Evolutionary conservation across 2,888 invertebrate species (phyloP), one percentile per base, ranked within the genome.

Genomic region (Aricia artaxerxes): DNA sequence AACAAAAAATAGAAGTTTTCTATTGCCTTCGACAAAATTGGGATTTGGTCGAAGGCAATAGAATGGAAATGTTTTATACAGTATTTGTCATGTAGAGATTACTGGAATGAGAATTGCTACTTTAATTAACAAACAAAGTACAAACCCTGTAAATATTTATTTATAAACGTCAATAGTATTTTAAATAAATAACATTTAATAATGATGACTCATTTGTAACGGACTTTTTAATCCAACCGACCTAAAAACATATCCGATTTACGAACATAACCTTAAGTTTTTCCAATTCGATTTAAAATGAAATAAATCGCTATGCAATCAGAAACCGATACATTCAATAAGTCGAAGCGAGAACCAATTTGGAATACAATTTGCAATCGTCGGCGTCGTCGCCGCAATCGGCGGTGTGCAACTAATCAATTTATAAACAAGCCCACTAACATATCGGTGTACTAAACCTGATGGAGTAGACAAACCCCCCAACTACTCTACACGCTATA

Each of bases 301-400:
- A 73, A 73, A 44, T 40, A 44, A 44, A 69, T 69, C 24, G 73
- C 31, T 73, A 24, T 44, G 73, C 44, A 44, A 73, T 73, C 73
- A 44, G 73, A 44, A 44, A 44, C 73, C 73, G 73, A 73, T 40
- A 40, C 73, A 73, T 73, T 16, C 73, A 40, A 44, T 44, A 73
- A 73, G 73, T 40, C 44, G 73, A 73, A 44, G 73, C 73, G 73
- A 73, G 73, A 73, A 73, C 44, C 73, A 73, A 73, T 73, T 73
- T 73, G 44, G 73, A 44, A 44, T 44, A 73, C 73, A 73, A 73
- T 73, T 73, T 73, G 73, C 73, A 73, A n/a, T 73, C 73, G 69
- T 69, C 69, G 35, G 69, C 69, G 5, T 69, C 69, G 35, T 69
- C 73, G 73, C 73, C 44, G 35, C 73, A 73, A 73, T 44, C 40